These are phyloP conservation scores for Empis stercorea DNA, from an alignment of 2,888 invertebrate species.

Conservation along the genomic window DNA sequence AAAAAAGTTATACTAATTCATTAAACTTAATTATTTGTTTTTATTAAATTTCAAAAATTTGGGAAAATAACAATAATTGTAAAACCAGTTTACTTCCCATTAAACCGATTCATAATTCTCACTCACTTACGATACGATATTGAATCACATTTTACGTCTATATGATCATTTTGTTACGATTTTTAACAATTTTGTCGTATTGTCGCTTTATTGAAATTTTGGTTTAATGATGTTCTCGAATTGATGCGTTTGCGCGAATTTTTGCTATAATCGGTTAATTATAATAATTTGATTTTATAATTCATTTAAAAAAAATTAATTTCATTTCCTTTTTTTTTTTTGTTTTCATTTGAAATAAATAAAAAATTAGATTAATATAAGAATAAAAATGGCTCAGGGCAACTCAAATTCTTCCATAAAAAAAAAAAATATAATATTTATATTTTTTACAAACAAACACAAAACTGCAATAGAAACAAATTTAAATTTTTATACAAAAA, in stretches of 20 bases:
- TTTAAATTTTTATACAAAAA: conserved; percentile 11
- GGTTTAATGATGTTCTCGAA: too few relatives aligned
- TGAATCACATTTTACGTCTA: too few relatives aligned
- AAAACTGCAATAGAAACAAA: conserved; percentile 18
- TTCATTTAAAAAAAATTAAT: background rate
- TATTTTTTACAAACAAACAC: conserved; percentile 14
- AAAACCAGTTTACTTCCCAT: too few relatives aligned
- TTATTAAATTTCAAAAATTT: background rate
- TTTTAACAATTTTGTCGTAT: too few relatives aligned
- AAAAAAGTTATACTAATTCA: background rate
- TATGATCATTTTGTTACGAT: too few relatives aligned
- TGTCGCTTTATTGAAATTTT: too few relatives aligned
- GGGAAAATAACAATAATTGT: background rate
- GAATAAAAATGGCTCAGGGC: conserved; percentile 35
- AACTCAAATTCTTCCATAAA: conserved; percentile 37
- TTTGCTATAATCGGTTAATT: too few relatives aligned
- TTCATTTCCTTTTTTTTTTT: background rate
- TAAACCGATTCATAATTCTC: too few relatives aligned
- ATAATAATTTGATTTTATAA: too few relatives aligned
- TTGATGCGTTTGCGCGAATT: too few relatives aligned
- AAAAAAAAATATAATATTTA: conserved; percentile 1
- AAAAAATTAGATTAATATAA: conserved; percentile 9
- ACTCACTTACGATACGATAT: too few relatives aligned
- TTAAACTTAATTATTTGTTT: conserved; percentile 5
- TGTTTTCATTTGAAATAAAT: too few relatives aligned